phyloP scores from a whole-genome alignment of 2,888 invertebrate genomes.

The Stenotaenia linearis region DNA sequence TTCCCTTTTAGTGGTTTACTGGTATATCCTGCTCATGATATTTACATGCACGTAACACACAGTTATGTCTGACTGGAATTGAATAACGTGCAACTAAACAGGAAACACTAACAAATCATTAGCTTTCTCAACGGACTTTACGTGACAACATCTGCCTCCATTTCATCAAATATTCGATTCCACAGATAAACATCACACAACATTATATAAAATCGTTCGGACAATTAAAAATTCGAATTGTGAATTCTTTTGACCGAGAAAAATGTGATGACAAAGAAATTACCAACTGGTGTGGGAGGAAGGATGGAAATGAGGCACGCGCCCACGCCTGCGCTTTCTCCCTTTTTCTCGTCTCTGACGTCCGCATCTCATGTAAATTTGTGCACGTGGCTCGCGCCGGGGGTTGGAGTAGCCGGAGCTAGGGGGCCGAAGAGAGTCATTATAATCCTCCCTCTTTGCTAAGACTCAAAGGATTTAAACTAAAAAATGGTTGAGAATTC shows the following conservation, averaged over 20 bases:
- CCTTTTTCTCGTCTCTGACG: background rate
- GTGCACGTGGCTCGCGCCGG: background rate
- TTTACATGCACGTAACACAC: background rate
- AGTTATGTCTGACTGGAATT: background rate
- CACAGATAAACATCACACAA: background rate
- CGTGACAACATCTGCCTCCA: background rate
- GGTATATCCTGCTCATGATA: background rate
- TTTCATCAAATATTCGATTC: background rate
- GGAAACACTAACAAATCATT: background rate
- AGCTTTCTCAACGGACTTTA: no score
- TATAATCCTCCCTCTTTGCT: background rate
- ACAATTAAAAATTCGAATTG: background rate
- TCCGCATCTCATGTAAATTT: slow-evolving; percentile 1
- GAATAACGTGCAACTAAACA: background rate
- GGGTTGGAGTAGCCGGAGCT: background rate
- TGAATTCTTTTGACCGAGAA: background rate
- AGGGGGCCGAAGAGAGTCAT: background rate
- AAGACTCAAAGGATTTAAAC: background rate
- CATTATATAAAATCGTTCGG: background rate
- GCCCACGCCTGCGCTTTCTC: background rate
- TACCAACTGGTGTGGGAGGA: background rate
- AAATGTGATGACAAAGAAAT: background rate
- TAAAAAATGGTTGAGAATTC: background rate
- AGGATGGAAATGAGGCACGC: slow-evolving; percentile 1
- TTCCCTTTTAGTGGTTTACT: background rate